Conservation (phyloP, 2,888 invertebrate species). For the Leuctra nigra region DNA sequence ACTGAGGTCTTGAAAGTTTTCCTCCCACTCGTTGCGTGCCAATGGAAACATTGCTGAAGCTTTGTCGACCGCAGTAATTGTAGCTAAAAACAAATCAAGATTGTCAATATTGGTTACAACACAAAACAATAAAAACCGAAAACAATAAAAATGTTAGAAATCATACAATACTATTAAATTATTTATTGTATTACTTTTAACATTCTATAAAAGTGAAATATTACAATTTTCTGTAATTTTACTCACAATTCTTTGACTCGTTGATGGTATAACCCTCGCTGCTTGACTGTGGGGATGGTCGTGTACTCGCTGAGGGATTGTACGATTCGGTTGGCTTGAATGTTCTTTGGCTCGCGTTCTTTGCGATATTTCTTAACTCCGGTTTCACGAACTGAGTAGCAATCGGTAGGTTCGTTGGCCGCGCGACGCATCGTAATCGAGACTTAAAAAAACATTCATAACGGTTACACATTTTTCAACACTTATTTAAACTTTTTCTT, state of each 20-base stretch:
- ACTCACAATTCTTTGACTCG: constrained; percentile 13
- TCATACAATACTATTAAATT: no score
- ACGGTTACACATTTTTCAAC: no score
- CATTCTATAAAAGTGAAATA: no score
- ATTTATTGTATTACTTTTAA: no score
- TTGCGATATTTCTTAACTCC: constrained; percentile 27
- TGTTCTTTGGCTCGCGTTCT: neutral
- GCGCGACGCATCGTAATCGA: constrained; percentile 38
- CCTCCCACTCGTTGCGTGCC: constrained; percentile 41
- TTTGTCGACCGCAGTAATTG: no score
- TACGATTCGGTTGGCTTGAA: neutral
- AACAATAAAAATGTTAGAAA: no score
- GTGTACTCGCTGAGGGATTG: neutral
- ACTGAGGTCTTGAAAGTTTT: constrained; percentile 64
- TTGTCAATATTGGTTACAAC: neutral
- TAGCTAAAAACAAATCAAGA: neutral
- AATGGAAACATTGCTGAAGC: constrained; percentile 18
- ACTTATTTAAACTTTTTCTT: no score
- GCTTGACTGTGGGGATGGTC: constrained; percentile 9
- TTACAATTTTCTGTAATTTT: no score
- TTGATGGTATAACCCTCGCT: constrained; percentile 14
- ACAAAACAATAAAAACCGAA: neutral
- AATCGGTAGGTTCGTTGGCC: constrained; percentile 36
- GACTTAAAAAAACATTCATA: constrained; percentile 32
- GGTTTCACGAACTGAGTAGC: constrained; percentile 46